phyloP scores from a whole-genome alignment of 1,140 invertebrate species.

The Drosophila pandora region DNA sequence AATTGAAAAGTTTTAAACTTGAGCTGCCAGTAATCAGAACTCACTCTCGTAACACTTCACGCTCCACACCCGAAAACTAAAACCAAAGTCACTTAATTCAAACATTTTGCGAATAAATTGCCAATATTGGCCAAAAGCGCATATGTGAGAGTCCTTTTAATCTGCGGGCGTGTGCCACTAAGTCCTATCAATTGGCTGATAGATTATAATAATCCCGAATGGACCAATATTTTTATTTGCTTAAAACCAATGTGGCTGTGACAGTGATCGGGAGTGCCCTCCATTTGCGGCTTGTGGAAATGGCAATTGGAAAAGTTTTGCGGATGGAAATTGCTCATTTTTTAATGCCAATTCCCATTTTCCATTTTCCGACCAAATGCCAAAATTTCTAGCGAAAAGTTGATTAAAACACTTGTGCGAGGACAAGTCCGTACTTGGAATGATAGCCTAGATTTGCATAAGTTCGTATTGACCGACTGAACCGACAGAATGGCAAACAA shows the following conservation, averaged over 20 bases:
- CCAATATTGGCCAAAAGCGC: background rate
- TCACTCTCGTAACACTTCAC: no score
- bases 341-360: conserved; percentile 25
- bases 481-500: conserved; percentile 55
- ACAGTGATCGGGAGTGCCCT: conserved; percentile 37
- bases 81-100: conserved; percentile 14
- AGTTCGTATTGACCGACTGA: conserved; percentile 46
- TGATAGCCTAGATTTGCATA: conserved; percentile 31
- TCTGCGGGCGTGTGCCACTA: background rate
- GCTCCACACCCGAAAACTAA: background rate
- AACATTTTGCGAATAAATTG: conserved; percentile 3
- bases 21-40: background rate
- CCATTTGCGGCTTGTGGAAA: conserved; percentile 43
- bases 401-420: conserved; percentile 53
- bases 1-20: background rate
- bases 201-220: conserved; percentile 47
- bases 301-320: conserved; percentile 68
- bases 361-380: background rate
- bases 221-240: conserved; percentile 42
- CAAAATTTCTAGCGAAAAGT: conserved; percentile 46
- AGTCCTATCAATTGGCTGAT: conserved; percentile 35
- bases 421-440: background rate
- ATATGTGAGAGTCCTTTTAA: background rate
- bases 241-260: conserved; percentile 33
- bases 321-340: conserved; percentile 30